These are phyloP conservation scores for Zaprionus taronus DNA, from an alignment of 1,140 invertebrate genomes.

Conservation along the genomic window DNA sequence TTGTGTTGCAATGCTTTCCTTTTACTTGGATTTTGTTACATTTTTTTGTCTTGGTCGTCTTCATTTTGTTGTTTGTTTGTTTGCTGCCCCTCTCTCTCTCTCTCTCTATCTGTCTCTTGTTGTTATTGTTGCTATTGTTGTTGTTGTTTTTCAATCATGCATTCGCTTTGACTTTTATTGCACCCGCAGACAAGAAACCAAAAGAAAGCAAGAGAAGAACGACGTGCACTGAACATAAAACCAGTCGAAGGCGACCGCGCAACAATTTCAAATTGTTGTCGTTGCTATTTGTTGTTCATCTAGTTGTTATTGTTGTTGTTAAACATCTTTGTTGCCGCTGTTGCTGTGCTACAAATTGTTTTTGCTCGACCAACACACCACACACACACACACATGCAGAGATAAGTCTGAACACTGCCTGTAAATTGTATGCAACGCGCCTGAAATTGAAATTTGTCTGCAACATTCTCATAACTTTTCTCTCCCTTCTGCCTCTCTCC, in stretches of 20 bases:
- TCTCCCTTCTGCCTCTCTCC: neutral
- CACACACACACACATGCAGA: conserved; percentile 14
- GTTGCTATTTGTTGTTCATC: conserved; percentile 51
- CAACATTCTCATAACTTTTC: conserved; percentile 31
- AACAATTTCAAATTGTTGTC: conserved; percentile 59
- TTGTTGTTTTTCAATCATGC: conserved; percentile 68
- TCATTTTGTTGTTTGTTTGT: conserved; percentile 27
- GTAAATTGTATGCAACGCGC: conserved; percentile 66
- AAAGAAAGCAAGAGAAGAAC: conserved; percentile 31
- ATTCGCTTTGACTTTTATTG: conserved; percentile 77
- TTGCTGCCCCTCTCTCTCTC: conserved; percentile 48
- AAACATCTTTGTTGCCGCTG: conserved; percentile 61
- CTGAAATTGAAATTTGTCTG: conserved; percentile 52
- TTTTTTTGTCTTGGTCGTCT: neutral
- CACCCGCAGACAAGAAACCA: conserved; percentile 37
- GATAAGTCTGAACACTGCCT: conserved; percentile 59
- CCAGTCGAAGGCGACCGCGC: conserved; percentile 57
- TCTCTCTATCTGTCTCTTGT: conserved; percentile 31
- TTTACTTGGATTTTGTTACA: conserved; percentile 43
- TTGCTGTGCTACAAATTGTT: conserved; percentile 63
- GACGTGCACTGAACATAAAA: conserved; percentile 38
- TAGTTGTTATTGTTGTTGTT: conserved; percentile 53
- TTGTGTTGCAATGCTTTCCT: conserved; percentile 44
- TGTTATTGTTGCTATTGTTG: conserved; percentile 31
- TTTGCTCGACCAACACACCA: conserved; percentile 34